These are phyloP conservation scores for Brevimyrus niger DNA, from an alignment of 2,113 vertebrate species.

Conservation along the genomic window DNA sequence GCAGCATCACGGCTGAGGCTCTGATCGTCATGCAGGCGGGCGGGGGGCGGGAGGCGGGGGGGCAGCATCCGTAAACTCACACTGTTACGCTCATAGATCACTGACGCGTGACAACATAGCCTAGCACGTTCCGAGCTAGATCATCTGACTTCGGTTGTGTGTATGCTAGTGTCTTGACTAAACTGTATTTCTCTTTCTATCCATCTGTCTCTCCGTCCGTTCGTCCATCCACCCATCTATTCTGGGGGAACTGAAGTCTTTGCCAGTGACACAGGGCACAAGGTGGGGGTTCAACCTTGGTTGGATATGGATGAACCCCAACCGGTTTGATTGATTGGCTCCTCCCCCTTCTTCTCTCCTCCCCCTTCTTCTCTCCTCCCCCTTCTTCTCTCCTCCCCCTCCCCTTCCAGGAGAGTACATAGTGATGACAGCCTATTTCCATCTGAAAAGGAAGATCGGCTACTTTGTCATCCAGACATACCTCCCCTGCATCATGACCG, in stretches of 20 bases:
- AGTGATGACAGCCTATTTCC: constrained; percentile 98
- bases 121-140: constrained; percentile 29
- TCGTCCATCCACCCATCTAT: not conserved
- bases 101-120: not conserved
- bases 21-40: not conserved
- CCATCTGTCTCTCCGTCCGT: constrained; percentile 2
- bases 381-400: constrained; percentile 34
- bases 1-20: not conserved
- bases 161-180: constrained; percentile 21
- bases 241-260: not conserved
- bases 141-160: constrained; percentile 30
- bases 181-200: constrained; percentile 28
- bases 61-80: not conserved
- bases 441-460: constrained; percentile 97
- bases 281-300: not conserved
- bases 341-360: constrained; percentile 28
- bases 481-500: constrained; percentile 98
- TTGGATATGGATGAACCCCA: not conserved
- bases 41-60: not conserved
- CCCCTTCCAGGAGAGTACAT: constrained; percentile 81
- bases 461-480: constrained; percentile 99
- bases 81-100: not conserved
- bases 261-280: not conserved
- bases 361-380: constrained; percentile 21
- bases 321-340: not conserved